phyloP scores from a whole-genome alignment of 2,113 vertebrate genomes.

The Glaucomys volans region DNA sequence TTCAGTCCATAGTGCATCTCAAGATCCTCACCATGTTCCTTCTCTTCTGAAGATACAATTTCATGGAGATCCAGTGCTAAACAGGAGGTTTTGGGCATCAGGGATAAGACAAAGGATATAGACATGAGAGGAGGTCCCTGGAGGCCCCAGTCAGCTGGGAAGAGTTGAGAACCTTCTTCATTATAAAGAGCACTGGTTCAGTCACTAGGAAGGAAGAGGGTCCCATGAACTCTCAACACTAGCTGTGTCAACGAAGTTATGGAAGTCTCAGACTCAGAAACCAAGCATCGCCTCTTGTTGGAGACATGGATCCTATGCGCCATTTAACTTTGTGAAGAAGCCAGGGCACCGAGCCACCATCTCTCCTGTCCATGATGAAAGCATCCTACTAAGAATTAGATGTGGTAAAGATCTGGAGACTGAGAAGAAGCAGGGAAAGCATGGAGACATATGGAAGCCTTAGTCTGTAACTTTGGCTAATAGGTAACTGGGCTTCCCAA shows the following conservation, averaged over 20 bases:
- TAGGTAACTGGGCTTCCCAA: background rate
- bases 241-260: background rate
- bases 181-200: background rate
- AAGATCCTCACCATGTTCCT: background rate
- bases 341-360: background rate
- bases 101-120: background rate
- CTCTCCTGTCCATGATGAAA: background rate
- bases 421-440: background rate
- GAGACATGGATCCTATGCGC: background rate
- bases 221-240: background rate
- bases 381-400: background rate
- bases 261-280: background rate
- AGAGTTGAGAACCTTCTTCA: background rate
- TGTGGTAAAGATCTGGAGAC: background rate
- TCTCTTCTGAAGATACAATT: background rate
- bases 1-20: background rate
- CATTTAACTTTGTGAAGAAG: background rate
- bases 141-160: background rate
- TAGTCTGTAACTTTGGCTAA: background rate
- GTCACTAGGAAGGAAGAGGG: background rate
- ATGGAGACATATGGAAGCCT: background rate
- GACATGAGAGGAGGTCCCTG: background rate
- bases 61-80: background rate
- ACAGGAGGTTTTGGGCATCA: background rate
- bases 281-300: background rate